Evolutionary conservation across 2,113 vertebrate genomes (phyloP).

Genomic region (Pungitius pungitius): DNA sequence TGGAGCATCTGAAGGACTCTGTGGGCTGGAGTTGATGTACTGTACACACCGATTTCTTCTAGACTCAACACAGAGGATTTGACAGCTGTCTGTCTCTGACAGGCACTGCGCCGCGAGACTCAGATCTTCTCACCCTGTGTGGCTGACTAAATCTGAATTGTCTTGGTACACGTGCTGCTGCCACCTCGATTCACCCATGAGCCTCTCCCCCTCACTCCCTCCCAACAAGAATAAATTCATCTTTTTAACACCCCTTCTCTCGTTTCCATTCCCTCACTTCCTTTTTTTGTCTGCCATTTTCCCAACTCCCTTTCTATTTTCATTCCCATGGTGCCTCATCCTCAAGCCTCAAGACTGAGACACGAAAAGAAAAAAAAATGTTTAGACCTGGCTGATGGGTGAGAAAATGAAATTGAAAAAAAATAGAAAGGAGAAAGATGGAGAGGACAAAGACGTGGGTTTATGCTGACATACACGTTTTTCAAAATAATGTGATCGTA

Average conservation of each 20-base stretch:
- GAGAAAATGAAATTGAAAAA: slow-evolving; percentile 32
- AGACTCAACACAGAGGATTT: not conserved
- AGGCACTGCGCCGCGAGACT: not conserved
- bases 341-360: slow-evolving; percentile 38
- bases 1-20: not conserved
- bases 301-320: slow-evolving; percentile 13
- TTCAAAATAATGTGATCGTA: slow-evolving; percentile 5
- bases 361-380: slow-evolving; percentile 47
- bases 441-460: slow-evolving; percentile 14
- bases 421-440: slow-evolving; percentile 9
- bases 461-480: slow-evolving; percentile 41
- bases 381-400: slow-evolving; percentile 18
- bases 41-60: not conserved
- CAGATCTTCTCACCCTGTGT: not conserved
- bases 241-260: not conserved
- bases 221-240: not conserved
- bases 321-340: slow-evolving; percentile 51
- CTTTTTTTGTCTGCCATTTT: slow-evolving; percentile 16
- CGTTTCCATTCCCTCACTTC: not conserved
- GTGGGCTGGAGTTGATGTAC: not conserved
- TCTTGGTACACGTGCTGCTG: not conserved
- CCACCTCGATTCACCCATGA: not conserved
- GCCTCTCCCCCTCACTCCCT: not conserved
- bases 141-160: not conserved
- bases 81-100: not conserved